phyloP scores from a whole-genome alignment of 2,113 vertebrate species.

The Paramormyrops kingsleyae region DNA sequence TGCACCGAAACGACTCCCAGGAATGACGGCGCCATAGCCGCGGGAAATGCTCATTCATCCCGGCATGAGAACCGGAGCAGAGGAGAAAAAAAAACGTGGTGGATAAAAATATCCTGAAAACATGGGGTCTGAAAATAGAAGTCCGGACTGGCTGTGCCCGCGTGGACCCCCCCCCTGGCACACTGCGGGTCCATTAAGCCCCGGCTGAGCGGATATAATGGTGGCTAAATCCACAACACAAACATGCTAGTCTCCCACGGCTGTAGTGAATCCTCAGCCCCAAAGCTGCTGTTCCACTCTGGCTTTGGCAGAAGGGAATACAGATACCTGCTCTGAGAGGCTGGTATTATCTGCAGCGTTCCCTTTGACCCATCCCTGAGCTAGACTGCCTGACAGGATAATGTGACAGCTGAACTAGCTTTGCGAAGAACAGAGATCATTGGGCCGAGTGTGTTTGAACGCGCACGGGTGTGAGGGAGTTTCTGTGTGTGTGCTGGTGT shows the following conservation, averaged over 20 bases:
- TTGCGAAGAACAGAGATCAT: background rate
- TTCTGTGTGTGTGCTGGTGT: background rate
- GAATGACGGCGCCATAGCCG: slow-evolving; percentile 24
- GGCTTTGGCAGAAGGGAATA: background rate
- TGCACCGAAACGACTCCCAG: slow-evolving; percentile 44
- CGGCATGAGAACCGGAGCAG: background rate
- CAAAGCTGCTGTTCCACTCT: background rate
- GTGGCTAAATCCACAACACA: background rate
- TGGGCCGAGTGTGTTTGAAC: background rate
- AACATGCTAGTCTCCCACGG: background rate
- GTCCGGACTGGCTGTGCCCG: background rate
- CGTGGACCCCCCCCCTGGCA: background rate
- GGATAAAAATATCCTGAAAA: slow-evolving; percentile 41
- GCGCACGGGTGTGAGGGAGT: background rate
- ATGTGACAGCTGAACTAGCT: background rate
- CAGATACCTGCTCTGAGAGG: background rate
- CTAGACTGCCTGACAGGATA: background rate
- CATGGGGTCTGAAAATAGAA: slow-evolving; percentile 41
- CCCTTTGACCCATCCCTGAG: background rate
- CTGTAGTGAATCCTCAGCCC: background rate
- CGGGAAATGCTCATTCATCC: slow-evolving; percentile 39
- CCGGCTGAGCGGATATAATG: background rate
- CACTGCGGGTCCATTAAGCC: background rate
- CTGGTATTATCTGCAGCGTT: background rate
- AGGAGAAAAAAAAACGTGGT: background rate